Evolutionary conservation across 2,113 vertebrate genomes (phyloP).

Genomic region (Rhinolophus ferrumequinum): DNA sequence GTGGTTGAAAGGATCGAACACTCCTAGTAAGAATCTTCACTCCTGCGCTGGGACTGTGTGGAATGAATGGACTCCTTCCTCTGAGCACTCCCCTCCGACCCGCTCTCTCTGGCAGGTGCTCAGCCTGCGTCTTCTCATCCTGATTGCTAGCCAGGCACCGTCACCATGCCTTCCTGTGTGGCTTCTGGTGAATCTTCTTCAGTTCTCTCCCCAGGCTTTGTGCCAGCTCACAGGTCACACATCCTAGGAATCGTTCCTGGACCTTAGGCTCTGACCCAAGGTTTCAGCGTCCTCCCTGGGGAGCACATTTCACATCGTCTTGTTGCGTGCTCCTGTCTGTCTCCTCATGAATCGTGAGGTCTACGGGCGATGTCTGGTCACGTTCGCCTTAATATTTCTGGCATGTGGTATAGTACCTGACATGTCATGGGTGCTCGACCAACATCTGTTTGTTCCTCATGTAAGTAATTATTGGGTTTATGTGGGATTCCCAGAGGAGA

Average conservation of each 20-base stretch:
- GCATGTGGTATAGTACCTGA: accelerated
- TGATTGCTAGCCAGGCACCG: accelerated
- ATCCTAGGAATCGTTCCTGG: background rate
- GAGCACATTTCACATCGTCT: no score
- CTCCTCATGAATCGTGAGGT: background rate
- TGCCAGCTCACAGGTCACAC: no score
- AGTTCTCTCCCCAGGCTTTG: background rate
- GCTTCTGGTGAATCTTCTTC: background rate
- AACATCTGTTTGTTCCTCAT: background rate
- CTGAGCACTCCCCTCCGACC: no score
- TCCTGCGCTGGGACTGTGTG: background rate
- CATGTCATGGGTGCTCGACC: accelerated
- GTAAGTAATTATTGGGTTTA: background rate
- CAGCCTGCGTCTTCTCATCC: no score
- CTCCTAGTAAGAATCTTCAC: background rate
- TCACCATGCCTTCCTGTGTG: background rate
- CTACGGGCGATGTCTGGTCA: accelerated
- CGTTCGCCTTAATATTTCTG: accelerated
- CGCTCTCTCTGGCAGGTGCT: accelerated
- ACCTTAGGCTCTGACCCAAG: accelerated
- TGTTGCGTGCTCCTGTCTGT: no score
- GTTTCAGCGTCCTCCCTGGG: no score
- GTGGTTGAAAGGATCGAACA: accelerated
- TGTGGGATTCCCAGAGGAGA: background rate
- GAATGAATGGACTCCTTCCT: accelerated